Base-by-base conservation (phyloP, 2,888 invertebrate species). In the Nemapogon koenigi region DNA sequence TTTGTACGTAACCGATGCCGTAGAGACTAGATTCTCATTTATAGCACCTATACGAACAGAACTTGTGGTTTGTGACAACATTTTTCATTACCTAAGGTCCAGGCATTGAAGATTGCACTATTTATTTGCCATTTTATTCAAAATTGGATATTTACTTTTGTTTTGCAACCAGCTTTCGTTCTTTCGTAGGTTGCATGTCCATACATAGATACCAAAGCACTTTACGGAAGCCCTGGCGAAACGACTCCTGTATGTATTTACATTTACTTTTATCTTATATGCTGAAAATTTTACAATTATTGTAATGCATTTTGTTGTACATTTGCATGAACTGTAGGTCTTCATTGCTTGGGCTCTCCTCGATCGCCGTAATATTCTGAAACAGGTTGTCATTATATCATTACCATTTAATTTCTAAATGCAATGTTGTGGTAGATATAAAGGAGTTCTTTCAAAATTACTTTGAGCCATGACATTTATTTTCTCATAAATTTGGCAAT, bases 161-260 rank as follows among this genome's bases (percentile, higher is more conserved):
- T 70, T 70, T 75, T 76, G 76, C 73, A 68, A 72, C 68, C 59
- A 58, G 68, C 73, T 70, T 81, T 81, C 72, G 57, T 79, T 79
- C 80, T 81, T 79, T 85, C 83, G 73, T 83, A 83, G 85, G 83
- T 81, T 72, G 78, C 81, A 73, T 79, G 75, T 76, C 73, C 82
- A 67, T 75, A 79, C 80, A 73, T 73, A 66, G 65, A 63, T 70
- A 64, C 63, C 55, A 59, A 69, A 64, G 59, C 61, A 64, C 62
- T 35, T 28, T 68, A 70, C 46, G 65, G 61, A 59, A 63, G 61
- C 55, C 49, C 79, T 76, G 72, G 80, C 79, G 89, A 87, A 65
- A 78, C 72, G 56, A 83, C 83, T 51, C 87, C 87, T 75, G 88
- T 88, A 88, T 83, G 88, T 87, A 87, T 84, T 33, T 43, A 30